Conservation (phyloP, 2,888 invertebrate species). For the Lapara coniferarum region DNA sequence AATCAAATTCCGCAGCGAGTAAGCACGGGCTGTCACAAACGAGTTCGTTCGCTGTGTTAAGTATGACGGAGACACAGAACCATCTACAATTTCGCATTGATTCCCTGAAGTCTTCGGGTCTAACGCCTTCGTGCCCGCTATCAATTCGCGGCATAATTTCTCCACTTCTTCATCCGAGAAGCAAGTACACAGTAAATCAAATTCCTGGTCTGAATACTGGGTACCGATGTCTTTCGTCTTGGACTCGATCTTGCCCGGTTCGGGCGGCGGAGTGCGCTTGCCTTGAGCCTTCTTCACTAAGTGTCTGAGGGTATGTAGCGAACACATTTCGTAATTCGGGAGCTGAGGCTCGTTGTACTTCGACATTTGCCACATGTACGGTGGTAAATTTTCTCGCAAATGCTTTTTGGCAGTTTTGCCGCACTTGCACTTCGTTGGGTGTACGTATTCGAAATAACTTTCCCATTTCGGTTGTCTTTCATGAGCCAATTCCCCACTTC, state of each 20-base stretch:
- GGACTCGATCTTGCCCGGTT: slow-evolving; percentile 38
- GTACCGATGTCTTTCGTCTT: slow-evolving; percentile 55
- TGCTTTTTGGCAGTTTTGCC: slow-evolving; percentile 62
- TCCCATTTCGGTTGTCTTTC: slow-evolving; percentile 68
- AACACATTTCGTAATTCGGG: slow-evolving; percentile 63
- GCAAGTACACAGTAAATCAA: slow-evolving; percentile 62
- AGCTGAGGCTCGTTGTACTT: slow-evolving; percentile 54
- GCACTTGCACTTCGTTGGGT: slow-evolving; percentile 59
- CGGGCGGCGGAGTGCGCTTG: slow-evolving; percentile 36
- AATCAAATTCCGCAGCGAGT: slow-evolving; percentile 54
- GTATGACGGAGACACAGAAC: slow-evolving; percentile 43
- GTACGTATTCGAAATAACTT: slow-evolving; percentile 58
- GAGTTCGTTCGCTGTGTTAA: slow-evolving; percentile 40
- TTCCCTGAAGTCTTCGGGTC: slow-evolving; percentile 27
- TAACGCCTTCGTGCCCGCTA: slow-evolving; percentile 35
- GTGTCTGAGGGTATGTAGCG: slow-evolving; percentile 50
- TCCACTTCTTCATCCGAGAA: slow-evolving; percentile 59
- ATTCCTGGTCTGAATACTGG: slow-evolving; percentile 62
- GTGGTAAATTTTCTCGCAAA: slow-evolving; percentile 63
- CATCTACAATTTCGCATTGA: slow-evolving; percentile 44
- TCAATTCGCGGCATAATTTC: slow-evolving; percentile 43
- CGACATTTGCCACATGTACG: slow-evolving; percentile 68
- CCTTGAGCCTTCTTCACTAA: slow-evolving; percentile 56
- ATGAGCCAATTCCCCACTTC: slow-evolving; percentile 51
- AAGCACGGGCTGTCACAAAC: slow-evolving; percentile 57